Evolutionary conservation across 2,113 vertebrate genomes (phyloP).

Genomic region (Uria lomvia): DNA sequence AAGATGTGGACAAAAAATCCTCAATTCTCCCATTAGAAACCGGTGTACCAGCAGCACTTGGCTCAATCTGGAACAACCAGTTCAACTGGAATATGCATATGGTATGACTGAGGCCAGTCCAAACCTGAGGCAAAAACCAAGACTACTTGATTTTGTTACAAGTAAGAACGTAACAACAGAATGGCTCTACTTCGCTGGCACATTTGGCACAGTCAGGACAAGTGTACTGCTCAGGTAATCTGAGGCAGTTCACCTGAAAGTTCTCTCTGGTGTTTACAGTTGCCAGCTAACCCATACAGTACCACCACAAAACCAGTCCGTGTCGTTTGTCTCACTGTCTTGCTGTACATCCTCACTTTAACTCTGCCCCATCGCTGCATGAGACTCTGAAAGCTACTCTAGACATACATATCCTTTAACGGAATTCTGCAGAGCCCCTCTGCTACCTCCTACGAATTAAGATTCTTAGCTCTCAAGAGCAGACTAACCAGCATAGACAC

Average conservation of each 20-base stretch:
- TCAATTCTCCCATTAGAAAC: background rate
- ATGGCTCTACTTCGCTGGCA: background rate
- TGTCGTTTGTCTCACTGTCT: background rate
- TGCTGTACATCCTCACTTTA: background rate
- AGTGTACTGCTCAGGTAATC: fast-evolving
- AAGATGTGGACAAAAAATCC: background rate
- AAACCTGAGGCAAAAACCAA: background rate
- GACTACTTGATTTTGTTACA: background rate
- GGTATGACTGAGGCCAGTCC: background rate
- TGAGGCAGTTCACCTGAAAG: background rate
- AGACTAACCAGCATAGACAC: background rate
- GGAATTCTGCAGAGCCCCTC: background rate
- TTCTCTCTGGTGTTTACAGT: background rate
- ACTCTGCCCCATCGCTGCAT: background rate
- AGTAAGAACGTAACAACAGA: background rate
- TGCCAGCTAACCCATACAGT: background rate
- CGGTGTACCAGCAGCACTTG: background rate
- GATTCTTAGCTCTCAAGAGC: background rate
- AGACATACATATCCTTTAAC: background rate
- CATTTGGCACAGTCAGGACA: background rate
- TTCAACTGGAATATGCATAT: background rate
- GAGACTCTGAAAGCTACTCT: background rate
- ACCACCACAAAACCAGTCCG: background rate
- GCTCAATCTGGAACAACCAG: conserved; percentile 21
- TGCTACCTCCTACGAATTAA: background rate